Percentiles rank a stretch among this genome's conserved stretches.
Evolutionary conservation across 2,797 vertebrate species (phyloP).

Genomic region (Sebastes minor): DNA sequence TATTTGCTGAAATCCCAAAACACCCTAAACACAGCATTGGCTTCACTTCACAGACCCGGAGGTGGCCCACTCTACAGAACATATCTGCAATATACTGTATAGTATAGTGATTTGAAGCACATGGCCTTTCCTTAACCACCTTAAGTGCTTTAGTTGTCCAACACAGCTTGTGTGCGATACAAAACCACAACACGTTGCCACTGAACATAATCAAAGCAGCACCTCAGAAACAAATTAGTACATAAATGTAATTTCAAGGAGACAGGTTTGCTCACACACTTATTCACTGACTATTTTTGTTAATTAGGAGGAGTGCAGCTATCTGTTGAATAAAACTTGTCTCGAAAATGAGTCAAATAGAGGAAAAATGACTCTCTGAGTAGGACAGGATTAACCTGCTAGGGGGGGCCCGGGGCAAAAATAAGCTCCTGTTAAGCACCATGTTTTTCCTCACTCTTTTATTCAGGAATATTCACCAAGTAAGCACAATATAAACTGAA

Average conservation of each 20-base stretch:
- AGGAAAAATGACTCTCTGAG: background rate
- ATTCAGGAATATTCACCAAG: background rate
- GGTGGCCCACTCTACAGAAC: background rate
- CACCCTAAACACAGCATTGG: background rate
- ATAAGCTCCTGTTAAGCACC: background rate
- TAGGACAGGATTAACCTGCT: conserved; percentile 8
- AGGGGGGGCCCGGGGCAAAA: background rate
- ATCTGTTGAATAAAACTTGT: background rate
- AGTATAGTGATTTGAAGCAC: background rate
- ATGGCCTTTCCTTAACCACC: background rate
- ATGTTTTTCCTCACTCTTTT: background rate
- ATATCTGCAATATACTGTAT: background rate
- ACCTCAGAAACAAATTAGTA: background rate
- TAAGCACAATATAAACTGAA: background rate
- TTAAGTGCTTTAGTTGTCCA: background rate
- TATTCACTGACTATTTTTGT: background rate
- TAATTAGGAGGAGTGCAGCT: background rate
- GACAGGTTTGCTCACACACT: background rate
- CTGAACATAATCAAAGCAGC: background rate
- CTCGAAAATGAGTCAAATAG: background rate
- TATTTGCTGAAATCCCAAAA: background rate
- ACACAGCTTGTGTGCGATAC: background rate
- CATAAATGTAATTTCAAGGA: background rate
- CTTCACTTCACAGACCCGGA: too few species aligned
- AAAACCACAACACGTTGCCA: background rate